Conservation (phyloP, 2,113 vertebrate genomes). For the Blennius ocellaris region DNA sequence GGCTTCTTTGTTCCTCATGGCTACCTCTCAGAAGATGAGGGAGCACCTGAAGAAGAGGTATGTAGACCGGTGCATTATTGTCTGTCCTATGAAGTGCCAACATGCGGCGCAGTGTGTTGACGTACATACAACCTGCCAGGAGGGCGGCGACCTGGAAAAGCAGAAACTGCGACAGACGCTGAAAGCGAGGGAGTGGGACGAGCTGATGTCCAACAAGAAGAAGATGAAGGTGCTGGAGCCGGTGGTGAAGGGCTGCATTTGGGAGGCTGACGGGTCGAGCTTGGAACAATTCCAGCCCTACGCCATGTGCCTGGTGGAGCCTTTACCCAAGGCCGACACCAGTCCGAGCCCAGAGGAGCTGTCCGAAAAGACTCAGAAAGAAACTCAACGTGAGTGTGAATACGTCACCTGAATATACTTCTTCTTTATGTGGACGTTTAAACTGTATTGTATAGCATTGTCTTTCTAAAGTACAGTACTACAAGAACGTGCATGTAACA, state of each 20-base stretch:
- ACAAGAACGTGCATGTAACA: too few relatives aligned
- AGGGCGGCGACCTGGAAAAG: slow-evolving; percentile 90
- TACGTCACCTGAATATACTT: too few relatives aligned
- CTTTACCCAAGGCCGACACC: slow-evolving; percentile 79
- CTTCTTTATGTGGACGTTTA: too few relatives aligned
- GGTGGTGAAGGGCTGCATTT: slow-evolving; percentile 89
- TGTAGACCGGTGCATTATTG: not conserved
- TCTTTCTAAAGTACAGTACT: too few relatives aligned
- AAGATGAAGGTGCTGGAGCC: slow-evolving; percentile 90
- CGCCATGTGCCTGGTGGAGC: slow-evolving; percentile 84
- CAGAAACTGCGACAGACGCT: slow-evolving; percentile 92
- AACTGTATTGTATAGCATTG: too few relatives aligned
- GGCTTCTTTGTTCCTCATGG: slow-evolving; percentile 99
- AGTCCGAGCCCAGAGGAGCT: slow-evolving; percentile 81
- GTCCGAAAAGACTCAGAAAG: slow-evolving; percentile 79
- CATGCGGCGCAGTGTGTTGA: too few relatives aligned
- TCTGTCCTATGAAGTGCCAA: not conserved
- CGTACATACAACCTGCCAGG: slow-evolving; percentile 76
- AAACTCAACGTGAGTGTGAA: slow-evolving; percentile 87
- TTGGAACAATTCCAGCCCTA: slow-evolving; percentile 86
- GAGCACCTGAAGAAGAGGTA: slow-evolving; percentile 89
- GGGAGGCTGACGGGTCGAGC: slow-evolving; percentile 74
- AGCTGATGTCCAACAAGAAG: slow-evolving; percentile 92
- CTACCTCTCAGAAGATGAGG: slow-evolving; percentile 97
- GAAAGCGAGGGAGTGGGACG: slow-evolving; percentile 97